Evolutionary conservation across 64 coral and sea anemone species (phyloP).

Genomic region (Acropora tenuis): DNA sequence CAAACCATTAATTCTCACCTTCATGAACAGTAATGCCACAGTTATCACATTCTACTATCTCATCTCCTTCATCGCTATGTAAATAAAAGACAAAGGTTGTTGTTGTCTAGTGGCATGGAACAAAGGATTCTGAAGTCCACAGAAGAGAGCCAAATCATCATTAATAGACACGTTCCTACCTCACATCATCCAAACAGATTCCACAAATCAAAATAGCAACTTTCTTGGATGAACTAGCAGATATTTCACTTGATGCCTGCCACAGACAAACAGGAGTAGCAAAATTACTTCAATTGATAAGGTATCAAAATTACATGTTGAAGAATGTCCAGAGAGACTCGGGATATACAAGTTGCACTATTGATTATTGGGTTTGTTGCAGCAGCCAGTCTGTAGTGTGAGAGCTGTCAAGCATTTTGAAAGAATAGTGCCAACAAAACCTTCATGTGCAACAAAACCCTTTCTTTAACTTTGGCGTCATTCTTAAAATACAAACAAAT

Average conservation of each 20-base stretch:
- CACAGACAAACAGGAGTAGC: not conserved
- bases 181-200: slow-evolving; percentile 92
- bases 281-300: too few species aligned
- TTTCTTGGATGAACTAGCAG: slow-evolving; percentile 62
- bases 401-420: too few species aligned
- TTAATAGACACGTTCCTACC: slow-evolving; percentile 11
- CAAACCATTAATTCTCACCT: slow-evolving; percentile 26
- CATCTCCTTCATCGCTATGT: slow-evolving; percentile 96
- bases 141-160: not conserved
- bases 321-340: not conserved
- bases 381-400: too few species aligned
- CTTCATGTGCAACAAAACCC: too few species aligned
- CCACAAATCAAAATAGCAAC: slow-evolving; percentile 91
- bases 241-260: slow-evolving; percentile 42
- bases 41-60: slow-evolving; percentile 98
- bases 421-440: too few species aligned
- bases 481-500: not conserved
- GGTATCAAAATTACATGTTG: not conserved
- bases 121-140: not conserved
- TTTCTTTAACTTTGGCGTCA: too few species aligned
- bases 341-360: too few species aligned
- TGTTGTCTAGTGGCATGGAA: not conserved
- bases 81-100: not conserved
- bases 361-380: too few species aligned
- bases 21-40: slow-evolving; percentile 99